Base-by-base conservation (phyloP, 2,888 invertebrate genomes). In the Nemapogon koenigi region DNA sequence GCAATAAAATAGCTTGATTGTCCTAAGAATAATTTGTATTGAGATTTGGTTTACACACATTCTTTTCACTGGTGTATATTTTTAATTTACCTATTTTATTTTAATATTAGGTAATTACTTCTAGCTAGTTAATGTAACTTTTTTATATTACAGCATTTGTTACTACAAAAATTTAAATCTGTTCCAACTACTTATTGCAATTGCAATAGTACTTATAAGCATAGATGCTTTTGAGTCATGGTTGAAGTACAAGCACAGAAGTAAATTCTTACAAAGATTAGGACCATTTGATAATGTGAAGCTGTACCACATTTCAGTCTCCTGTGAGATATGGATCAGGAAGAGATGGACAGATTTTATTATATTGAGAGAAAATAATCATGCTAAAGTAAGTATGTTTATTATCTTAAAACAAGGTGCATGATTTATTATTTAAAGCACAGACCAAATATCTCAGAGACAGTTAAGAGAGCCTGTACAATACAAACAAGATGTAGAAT, bases 201-300 rank as follows among this genome's bases (percentile, higher is more conserved):
- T 61, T 40, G 53, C 49, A 38, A 50, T 62, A 43, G 44, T 55
- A 42, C 43, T 59, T 39, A 36, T 70, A 28, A 48, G 46, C 41
- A 49, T 65, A 48, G 75, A 78, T 55, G 69, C 65, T 43, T 59
- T 75, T 49, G 76, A 78, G 51, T 47, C 59, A 38, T 78, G 76
- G 76, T 51, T 78, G 19, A 72, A 62, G 55, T 53, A 65, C 48
- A 76, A 75, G 55, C 76, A 71, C 44, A 69, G 76, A 49, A 72
- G 62, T 39, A 49, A 58, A 41, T 75, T 61, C 47, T 52, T 78
- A 15, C 73, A 67, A 53, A 61, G 53, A 43, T 45, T 75, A 42
- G 56, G 61, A 4, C 46, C 42, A 42, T 44, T n/a, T 16, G 58
- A 65, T 48, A 54, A 58, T 18, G 46, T 48, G 28, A 55, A 57